Evolutionary conservation across 2,888 invertebrate species (phyloP).

Genomic region (Steinernema scapterisci): DNA sequence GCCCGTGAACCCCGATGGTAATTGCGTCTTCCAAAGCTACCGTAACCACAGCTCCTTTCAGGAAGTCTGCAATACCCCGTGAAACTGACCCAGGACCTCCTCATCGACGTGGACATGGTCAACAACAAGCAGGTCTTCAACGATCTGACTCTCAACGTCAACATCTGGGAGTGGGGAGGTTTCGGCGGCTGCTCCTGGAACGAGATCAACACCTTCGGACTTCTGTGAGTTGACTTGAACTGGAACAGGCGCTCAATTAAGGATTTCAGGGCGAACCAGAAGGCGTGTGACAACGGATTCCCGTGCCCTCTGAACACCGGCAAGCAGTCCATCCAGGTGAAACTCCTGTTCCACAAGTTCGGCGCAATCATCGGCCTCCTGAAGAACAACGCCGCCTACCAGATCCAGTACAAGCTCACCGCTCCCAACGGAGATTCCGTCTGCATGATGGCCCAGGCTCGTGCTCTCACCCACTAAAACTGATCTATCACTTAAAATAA

Average conservation of each 20-base stretch:
- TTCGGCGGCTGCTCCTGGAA: constrained; percentile 52
- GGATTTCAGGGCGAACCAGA: constrained; percentile 36
- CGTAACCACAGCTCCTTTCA: neutral
- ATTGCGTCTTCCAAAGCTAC: neutral
- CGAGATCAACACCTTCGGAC: constrained; percentile 51
- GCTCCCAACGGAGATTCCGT: constrained; percentile 40
- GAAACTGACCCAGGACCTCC: constrained; percentile 49
- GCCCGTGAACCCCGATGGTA: constrained; percentile 20
- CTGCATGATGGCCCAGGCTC: constrained; percentile 49
- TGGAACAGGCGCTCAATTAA: neutral
- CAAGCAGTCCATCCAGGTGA: constrained; percentile 37
- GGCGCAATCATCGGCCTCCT: constrained; percentile 43
- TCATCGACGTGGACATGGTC: constrained; percentile 48
- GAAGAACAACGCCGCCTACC: constrained; percentile 45
- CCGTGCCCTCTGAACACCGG: constrained; percentile 44
- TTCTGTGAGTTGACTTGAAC: constrained; percentile 43
- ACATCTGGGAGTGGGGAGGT: constrained; percentile 54
- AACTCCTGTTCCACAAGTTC: constrained; percentile 45
- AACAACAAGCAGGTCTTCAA: constrained; percentile 46
- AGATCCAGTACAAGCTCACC: constrained; percentile 41
- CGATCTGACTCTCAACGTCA: constrained; percentile 47
- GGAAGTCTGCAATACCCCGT: constrained; percentile 52
- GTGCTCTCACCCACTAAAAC: constrained; percentile 49
- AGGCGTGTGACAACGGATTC: constrained; percentile 45
- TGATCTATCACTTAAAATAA: too few relatives aligned